Base-by-base conservation (phyloP, 2,113 vertebrate species). In the Seriola aureovittata region DNA sequence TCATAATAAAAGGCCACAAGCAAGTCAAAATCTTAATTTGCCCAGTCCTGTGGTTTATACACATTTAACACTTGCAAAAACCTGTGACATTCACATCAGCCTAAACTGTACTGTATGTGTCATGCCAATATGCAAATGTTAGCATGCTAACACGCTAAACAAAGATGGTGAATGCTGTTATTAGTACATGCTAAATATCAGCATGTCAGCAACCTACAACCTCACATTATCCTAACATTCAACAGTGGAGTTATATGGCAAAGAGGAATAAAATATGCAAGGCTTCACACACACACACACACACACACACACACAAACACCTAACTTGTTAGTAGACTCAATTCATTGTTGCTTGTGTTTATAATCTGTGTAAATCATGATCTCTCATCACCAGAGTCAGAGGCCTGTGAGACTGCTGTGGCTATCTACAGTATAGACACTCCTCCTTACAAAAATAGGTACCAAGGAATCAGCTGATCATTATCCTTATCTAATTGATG, bases 401-500 rank as follows among this genome's bases (percentile, higher is more conserved):
- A 38, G 57, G 55, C 42, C 58, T 25, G 42, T 46, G 29, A 58
- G 52, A 38, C 8, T 4, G 4, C 19, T 13, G n/a, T 48, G 34
- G 21, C 40, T 75, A 72, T 58, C 50, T 72, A 59, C 67, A 46
- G 42, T 38, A 16, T 4, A 17, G n/a, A 77, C 65, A 54, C 62
- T 34, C 44, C 5, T 7, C 13, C 1, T 64, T 79, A 71, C 55
- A 57, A 76, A 88, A 80, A 88, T 86, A 88, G 59, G 4, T 1
- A 21, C 63, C 16, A 1, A 73, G 57, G 11, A 76, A 76, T 89
- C 65, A 84, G 74, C 57, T 85, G 75, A 81, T 80, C 10, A 3
- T 71, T 82, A 29, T n/a, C 52, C 76, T 36, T 71, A 55, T 75
- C 75, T 83, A 60, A 78, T 59, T 82, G 71, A 68, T 60, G 25